These are phyloP conservation scores for Crocidura indochinensis DNA, from an alignment of 2,797 vertebrate genomes.

Conservation along the genomic window DNA sequence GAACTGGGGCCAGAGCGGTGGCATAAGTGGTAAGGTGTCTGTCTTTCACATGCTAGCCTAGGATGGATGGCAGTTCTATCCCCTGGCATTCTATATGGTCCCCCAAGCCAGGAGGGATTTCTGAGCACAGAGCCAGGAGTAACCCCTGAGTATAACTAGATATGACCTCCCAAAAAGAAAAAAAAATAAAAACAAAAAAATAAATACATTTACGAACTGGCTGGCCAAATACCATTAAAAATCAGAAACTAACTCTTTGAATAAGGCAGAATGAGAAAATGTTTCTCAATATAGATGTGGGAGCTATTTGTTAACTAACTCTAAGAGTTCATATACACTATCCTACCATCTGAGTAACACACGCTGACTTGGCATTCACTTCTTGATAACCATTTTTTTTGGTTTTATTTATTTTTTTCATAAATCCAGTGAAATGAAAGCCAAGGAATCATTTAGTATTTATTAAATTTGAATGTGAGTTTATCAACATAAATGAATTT, in stretches of 20 bases:
- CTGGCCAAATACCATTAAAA: neutral
- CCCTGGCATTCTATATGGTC: too few species aligned
- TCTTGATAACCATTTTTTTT: neutral
- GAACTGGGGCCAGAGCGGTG: neutral
- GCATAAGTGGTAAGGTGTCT: too few species aligned
- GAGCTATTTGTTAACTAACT: neutral
- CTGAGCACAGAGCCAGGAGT: too few species aligned
- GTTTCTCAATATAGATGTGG: conserved; percentile 28
- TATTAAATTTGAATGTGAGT: conserved; percentile 58
- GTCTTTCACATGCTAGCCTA: too few species aligned
- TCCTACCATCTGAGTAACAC: conserved; percentile 25
- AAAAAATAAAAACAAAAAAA: too few species aligned
- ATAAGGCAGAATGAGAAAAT: conserved; percentile 29
- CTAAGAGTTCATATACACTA: neutral
- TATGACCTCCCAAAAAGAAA: too few species aligned
- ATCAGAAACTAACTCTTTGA: conserved; percentile 26
- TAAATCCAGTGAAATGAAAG: neutral
- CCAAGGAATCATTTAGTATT: neutral
- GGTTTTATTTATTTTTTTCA: conserved; percentile 27
- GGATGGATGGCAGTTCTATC: too few species aligned
- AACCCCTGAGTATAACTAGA: too few species aligned
- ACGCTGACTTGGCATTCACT: neutral
- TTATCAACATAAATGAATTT: conserved; percentile 41
- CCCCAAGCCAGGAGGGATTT: too few species aligned
- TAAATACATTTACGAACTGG: conserved; percentile 31